Evolutionary conservation across 1,140 invertebrate genomes (phyloP), one percentile per base, ranked within the genome.

Genomic region (Lasaia peninsularis): DNA sequence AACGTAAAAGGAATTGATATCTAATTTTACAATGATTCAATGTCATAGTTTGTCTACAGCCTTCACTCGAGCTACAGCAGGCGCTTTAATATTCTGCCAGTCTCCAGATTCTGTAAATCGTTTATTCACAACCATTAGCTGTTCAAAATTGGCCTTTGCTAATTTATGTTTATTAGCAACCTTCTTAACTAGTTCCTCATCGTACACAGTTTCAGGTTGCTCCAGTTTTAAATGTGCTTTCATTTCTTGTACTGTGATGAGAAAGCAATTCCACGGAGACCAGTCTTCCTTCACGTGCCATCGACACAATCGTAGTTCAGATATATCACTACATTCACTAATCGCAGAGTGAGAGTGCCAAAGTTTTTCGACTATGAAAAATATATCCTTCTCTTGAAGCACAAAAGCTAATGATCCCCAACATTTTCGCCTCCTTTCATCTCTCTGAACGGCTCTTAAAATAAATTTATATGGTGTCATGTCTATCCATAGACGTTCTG

Each of bases 201-300:
- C 92, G 63, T 92, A 92, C 0, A 91, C 87, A 8, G 82, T 67
- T 54, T 91, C 87, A 12, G 91, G 83, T 10, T 80, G 63, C 21
- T 88, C 75, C 7, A 92, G 69, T 60, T 84, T 90, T 34, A 91
- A 67, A 66, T 95, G 94, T 3, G 88, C 80, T 57, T 92, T 91
- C 40, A 91, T 91, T 80, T 95, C 94, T 48, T 92, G 90, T 1
- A 91, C 75, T 0, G 93, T 94, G 1, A 95, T 75, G 14, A 94
- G 72, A 53, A 95, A 91, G 65, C 93, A 94, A 69, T 95, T 95
- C 94, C 93, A 95, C 0, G 94, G 94, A 7, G 92, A 89, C 94
- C 94, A 95, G 35, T 92, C 91, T 32, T 91, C 71, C 3, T 91
- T 64, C 1, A 82, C 78, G 32, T 91, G 73, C 89, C 93, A 95